Evolutionary conservation across 2,888 invertebrate species (phyloP).

Genomic region (Luffia ferchaultella): DNA sequence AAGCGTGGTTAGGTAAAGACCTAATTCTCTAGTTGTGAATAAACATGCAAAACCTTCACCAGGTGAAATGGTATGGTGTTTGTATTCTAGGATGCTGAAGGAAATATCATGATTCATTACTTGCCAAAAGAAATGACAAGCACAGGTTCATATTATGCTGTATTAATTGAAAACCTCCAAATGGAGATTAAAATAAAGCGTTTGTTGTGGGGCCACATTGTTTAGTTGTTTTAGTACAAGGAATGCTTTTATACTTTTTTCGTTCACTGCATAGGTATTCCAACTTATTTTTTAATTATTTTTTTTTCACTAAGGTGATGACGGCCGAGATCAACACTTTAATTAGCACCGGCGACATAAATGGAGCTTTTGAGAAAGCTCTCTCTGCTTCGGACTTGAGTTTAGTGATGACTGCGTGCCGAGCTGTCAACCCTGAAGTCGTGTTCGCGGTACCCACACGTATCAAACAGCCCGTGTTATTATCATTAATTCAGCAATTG

Average conservation of each 20-base stretch:
- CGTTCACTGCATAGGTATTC: not conserved
- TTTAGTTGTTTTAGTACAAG: not conserved
- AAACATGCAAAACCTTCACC: no score
- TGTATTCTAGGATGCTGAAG: no score
- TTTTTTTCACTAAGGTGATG: constrained; percentile 30
- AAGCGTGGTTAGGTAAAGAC: no score
- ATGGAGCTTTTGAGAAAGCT: constrained; percentile 83
- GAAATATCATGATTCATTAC: no score
- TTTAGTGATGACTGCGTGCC: constrained; percentile 80
- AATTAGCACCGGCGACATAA: constrained; percentile 72
- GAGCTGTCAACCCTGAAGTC: constrained; percentile 74
- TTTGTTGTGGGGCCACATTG: no score
- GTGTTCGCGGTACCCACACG: constrained; percentile 73
- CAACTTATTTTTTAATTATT: not conserved
- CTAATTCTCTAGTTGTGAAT: no score
- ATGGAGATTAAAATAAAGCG: no score
- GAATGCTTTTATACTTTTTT: not conserved
- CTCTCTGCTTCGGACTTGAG: constrained; percentile 79
- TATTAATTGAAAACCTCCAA: no score
- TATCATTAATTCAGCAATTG: constrained; percentile 87
- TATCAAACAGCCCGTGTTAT: constrained; percentile 79
- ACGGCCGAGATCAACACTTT: constrained; percentile 68
- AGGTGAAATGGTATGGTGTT: no score
- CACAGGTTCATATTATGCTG: no score
- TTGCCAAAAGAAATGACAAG: no score